Evolutionary conservation across 2,888 invertebrate species (phyloP).

Genomic region (Alviniconcha strummeri): DNA sequence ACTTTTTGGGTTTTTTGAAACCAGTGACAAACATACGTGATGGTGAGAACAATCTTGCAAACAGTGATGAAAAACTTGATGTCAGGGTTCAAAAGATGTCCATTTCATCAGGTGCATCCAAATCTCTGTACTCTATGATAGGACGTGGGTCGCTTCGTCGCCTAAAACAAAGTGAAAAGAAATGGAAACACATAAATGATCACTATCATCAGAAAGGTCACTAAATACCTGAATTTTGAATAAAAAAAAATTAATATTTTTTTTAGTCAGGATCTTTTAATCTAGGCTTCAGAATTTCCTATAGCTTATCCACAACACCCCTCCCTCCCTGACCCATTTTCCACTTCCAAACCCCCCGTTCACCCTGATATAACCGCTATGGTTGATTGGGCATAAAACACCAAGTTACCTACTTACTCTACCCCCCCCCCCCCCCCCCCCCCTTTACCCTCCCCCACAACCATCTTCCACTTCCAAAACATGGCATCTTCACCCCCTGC

Average conservation of each 20-base stretch:
- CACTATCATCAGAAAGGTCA: not conserved
- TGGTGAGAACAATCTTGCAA: not conserved
- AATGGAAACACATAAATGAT: not conserved
- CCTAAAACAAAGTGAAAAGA: conserved; percentile 18
- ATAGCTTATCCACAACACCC: too few species aligned
- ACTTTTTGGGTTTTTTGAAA: not conserved
- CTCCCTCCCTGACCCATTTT: too few species aligned
- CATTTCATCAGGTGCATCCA: conserved; percentile 88
- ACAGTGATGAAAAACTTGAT: not conserved
- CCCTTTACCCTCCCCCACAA: too few species aligned
- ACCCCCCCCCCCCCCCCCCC: too few species aligned
- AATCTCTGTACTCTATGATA: conserved; percentile 91
- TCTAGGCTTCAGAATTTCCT: not conserved
- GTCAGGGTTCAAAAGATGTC: conserved; percentile 80
- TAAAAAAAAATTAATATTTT: too few species aligned
- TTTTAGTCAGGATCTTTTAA: not conserved
- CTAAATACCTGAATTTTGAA: too few species aligned
- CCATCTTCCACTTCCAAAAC: too few species aligned
- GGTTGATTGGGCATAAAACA: too few species aligned
- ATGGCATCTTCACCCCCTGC: too few species aligned
- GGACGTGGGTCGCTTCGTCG: conserved; percentile 78
- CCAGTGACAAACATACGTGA: not conserved
- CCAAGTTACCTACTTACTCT: not conserved
- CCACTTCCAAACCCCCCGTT: too few species aligned
- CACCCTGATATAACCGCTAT: too few species aligned